Evolutionary conservation across 2,888 invertebrate genomes (phyloP).

Genomic region (Pheosia gnoma): DNA sequence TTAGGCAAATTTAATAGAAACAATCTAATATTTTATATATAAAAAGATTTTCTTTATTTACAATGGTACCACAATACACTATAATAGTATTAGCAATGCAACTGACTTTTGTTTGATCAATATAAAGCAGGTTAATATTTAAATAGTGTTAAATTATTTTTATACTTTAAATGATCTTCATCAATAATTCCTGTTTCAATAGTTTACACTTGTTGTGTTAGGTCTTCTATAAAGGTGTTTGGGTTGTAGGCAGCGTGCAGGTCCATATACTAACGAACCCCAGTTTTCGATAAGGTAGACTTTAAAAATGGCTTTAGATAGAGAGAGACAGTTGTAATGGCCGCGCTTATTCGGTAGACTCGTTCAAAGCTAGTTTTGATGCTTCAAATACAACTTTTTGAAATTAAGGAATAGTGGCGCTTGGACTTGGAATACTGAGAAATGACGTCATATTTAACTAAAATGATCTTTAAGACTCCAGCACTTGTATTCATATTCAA

Average conservation of each 20-base stretch:
- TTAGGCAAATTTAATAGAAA: too few species aligned
- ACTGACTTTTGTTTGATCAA: too few species aligned
- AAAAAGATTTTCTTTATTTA: too few species aligned
- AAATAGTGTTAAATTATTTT: too few species aligned
- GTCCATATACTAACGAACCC: not conserved
- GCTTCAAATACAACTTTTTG: not conserved
- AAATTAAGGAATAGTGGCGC: constrained; percentile 1
- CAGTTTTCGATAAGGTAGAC: constrained; percentile 19
- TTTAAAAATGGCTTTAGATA: constrained; percentile 33
- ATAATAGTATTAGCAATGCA: too few species aligned
- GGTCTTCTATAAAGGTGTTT: not conserved
- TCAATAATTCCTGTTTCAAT: too few species aligned
- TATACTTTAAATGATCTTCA: too few species aligned
- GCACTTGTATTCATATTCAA: not conserved
- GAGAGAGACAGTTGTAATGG: constrained; percentile 22
- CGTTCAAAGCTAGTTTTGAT: not conserved
- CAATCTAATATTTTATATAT: too few species aligned
- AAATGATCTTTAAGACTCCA: not conserved
- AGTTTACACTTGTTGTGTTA: not conserved
- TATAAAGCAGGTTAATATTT: too few species aligned
- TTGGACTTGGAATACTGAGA: not conserved
- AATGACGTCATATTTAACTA: too few species aligned
- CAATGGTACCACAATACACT: too few species aligned
- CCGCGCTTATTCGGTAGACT: constrained; percentile 15
- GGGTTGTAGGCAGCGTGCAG: not conserved